These are phyloP conservation scores for Athripsodes cinereus DNA, from an alignment of 2,888 invertebrate species.

Conservation along the genomic window DNA sequence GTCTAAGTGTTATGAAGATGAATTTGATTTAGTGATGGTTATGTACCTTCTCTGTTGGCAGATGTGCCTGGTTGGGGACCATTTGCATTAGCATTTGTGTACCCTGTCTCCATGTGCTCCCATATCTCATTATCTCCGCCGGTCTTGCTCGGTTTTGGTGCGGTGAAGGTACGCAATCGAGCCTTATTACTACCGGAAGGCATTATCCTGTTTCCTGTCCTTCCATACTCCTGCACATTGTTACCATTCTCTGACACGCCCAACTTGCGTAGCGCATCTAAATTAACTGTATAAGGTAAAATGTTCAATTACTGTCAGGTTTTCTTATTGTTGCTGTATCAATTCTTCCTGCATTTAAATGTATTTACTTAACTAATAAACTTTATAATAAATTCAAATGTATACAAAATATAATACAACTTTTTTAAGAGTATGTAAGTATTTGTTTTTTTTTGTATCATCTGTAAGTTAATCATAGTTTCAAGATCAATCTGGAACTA, in stretches of 20 bases:
- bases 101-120: slow-evolving; percentile 16
- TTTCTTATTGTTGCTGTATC: no score
- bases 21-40: neutral
- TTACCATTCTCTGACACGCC: slow-evolving; percentile 9
- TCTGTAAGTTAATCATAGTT: no score
- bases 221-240: neutral
- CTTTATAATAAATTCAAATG: no score
- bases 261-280: slow-evolving; percentile 23
- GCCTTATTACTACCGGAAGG: neutral
- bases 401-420: no score
- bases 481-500: no score
- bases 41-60: slow-evolving; percentile 16
- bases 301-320: no score
- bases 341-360: no score
- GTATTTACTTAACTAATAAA: no score
- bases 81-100: slow-evolving; percentile 14
- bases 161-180: slow-evolving; percentile 1
- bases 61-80: slow-evolving; percentile 9
- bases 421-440: no score
- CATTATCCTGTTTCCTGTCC: neutral
- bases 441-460: no score
- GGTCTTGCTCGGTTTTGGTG: neutral
- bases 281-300: slow-evolving; percentile 18
- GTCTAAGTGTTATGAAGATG: neutral
- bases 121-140: slow-evolving; percentile 12